Base-by-base conservation (phyloP, 2,113 vertebrate genomes). In the Perognathus longimembris region DNA sequence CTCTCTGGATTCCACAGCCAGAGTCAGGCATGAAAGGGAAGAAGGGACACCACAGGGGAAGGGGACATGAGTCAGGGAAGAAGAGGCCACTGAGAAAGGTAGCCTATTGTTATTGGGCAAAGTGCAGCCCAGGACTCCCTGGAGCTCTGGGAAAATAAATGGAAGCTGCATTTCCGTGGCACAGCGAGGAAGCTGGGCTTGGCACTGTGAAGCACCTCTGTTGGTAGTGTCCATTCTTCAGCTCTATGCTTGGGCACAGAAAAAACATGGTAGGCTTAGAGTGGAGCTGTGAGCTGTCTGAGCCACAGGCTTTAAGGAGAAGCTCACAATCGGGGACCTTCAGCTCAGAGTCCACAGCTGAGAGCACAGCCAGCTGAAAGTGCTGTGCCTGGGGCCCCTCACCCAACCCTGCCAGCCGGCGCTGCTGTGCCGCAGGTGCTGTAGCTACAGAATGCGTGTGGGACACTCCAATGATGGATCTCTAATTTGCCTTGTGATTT, bases 51-150 rank as follows among this genome's bases (percentile, higher is more conserved):
- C 34, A 2, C 4, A 3, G 15, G 26, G 7, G 50, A 15, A 1
- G 14, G 3, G 7, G 9, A 7, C 24, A 32, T 1, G 15, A 71
- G 26, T n/a, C 1, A 24, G 69, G 59, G 3, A 3, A 61, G 57
- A 30, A 64, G 5, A 69, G 40, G 76, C 18, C 76, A 34, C 15
- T 20, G 4, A 9, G n/a, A 36, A 32, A 45, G 21, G 2, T 28
- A 86, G 22, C 14, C 20, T 1, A 0, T 30, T n/a, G 30, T 17
- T 5, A 1, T 1, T 1, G 5, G 42, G 63, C 30, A 3, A 18
- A 21, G 15, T 2, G 50, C 28, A 42, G n/a, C 45, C 42, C 17
- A 9, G 20, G 3, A 32, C 32, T 21, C 2, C 0, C 0, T 34
- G 36, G 20, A 57, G 83, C 50, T 76, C 67, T 24, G 9, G 40